A percentile compares a stretch with the other conserved stretches of the same genome.
These are phyloP conservation scores for Pyrocephalus nanus DNA, from an alignment of 2,797 vertebrate species.

Conservation along the genomic window DNA sequence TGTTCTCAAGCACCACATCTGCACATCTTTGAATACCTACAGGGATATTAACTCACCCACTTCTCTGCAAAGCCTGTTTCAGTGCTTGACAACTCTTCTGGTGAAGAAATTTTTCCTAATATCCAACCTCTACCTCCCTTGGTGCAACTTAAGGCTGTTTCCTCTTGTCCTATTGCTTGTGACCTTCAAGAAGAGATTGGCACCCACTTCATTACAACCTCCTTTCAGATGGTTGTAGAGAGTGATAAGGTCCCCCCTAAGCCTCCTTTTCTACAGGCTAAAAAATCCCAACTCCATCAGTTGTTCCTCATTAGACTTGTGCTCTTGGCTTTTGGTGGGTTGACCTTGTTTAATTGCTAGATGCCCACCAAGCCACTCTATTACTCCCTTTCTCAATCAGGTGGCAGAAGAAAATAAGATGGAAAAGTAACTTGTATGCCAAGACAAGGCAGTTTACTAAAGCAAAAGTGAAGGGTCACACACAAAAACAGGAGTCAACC, in stretches of 20 bases:
- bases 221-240: background rate
- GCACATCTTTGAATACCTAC: background rate
- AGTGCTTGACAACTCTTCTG: background rate
- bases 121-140: background rate
- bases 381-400: background rate
- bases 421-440: accelerated
- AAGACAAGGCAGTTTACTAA: background rate
- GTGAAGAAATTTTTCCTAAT: background rate
- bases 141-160: background rate
- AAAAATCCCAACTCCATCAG: background rate
- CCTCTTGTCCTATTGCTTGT: background rate
- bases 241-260: background rate
- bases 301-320: background rate
- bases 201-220: background rate
- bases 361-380: background rate
- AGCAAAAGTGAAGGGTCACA: accelerated
- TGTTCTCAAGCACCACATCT: background rate
- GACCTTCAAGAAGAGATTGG: background rate
- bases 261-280: background rate
- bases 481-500: no score
- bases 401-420: background rate
- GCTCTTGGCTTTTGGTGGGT: background rate
- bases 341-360: background rate
- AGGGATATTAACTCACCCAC: background rate
- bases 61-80: background rate